Conservation (phyloP, 2,888 invertebrate genomes). For the Heliconius charithonia region DNA sequence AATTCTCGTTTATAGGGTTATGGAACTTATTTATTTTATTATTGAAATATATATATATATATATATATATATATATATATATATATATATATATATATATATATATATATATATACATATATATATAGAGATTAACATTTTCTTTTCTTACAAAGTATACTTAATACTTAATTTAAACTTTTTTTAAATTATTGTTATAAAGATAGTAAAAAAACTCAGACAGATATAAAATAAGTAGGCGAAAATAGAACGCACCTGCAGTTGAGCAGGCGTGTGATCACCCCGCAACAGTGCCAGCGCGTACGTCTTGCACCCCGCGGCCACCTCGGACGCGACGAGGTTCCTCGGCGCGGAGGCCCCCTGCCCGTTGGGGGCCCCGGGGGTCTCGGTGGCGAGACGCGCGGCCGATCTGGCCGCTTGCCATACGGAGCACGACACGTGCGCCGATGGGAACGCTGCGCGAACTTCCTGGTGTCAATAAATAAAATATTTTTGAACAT, state of each 20-base stretch:
- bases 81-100: too few species aligned
- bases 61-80: too few species aligned
- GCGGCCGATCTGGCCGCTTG: slow-evolving; percentile 70
- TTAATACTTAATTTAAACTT: too few species aligned
- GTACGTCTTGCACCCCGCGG: slow-evolving; percentile 71
- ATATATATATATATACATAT: too few species aligned
- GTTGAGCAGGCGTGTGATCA: slow-evolving; percentile 69
- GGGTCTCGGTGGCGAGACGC: slow-evolving; percentile 52
- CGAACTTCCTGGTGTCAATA: slow-evolving; percentile 61
- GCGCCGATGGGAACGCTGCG: slow-evolving; percentile 70
- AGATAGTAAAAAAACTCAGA: too few species aligned
- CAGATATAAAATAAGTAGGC: neutral
- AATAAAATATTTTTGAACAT: too few species aligned
- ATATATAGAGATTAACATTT: too few species aligned
- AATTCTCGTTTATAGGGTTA: too few species aligned
- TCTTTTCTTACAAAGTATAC: too few species aligned
- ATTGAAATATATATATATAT: too few species aligned
- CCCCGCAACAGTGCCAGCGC: slow-evolving; percentile 70
- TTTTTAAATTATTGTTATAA: too few species aligned
- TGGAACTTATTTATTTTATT: too few species aligned
- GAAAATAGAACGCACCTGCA: slow-evolving; percentile 58
- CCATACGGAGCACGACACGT: slow-evolving; percentile 79
- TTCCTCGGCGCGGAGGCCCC: slow-evolving; percentile 32
- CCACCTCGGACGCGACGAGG: slow-evolving; percentile 57
- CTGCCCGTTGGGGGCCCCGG: slow-evolving; percentile 44